Base-by-base conservation (phyloP, 2,113 vertebrate genomes). In the Notiomystis cincta region DNA sequence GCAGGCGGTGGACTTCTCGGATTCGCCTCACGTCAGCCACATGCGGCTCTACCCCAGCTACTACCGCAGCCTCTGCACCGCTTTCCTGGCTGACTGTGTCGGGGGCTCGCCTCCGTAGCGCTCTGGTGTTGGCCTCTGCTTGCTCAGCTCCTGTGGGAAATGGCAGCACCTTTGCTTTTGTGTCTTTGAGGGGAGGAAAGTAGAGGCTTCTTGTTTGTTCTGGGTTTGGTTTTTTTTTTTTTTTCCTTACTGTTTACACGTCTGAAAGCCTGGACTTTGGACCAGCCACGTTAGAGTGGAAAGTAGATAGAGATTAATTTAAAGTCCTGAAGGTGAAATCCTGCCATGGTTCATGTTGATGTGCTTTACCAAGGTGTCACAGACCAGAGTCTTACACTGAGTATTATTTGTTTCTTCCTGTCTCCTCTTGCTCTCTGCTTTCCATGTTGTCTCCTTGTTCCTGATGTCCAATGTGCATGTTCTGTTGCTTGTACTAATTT, bases 11-110 rank as follows among this genome's bases (percentile, higher is more conserved):
- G 99, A 99, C 97, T 99, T 99, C 47, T 94, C 91, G 5, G 98
- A 98, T 40, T 99, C 98, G 3, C 93, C 98, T 38, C 99, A 99
- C 0, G 99, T 99, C 62, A 97, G 98, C 64, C 99, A 99, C 47
- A 98, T 98, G 90, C 98, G 98, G 12, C 96, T 97, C 35, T 99
- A 99, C 87, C 99, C 99, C 12, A 96, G 98, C 91, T 98, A 98
- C n/a, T 99, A 99, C 89, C 84, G 97, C 10, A 97, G 80, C 62
- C 98, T 98, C 80, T 99, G 99, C 62, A 84, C 90, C 1, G 65
- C 97, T 4, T 99, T 99, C 96, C 97, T 99, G 89, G 92, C 88
- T 10, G 96, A 95, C 67, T 99, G 99, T 89, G 96, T 98, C 58
- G 78, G 93, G 67, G 73, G 87, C 54, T 96, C 37, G 2, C 90